Percentiles rank a stretch among this genome's conserved stretches.
Conservation (phyloP, 2,797 vertebrate species). For the Myotis vivesi region DNA sequence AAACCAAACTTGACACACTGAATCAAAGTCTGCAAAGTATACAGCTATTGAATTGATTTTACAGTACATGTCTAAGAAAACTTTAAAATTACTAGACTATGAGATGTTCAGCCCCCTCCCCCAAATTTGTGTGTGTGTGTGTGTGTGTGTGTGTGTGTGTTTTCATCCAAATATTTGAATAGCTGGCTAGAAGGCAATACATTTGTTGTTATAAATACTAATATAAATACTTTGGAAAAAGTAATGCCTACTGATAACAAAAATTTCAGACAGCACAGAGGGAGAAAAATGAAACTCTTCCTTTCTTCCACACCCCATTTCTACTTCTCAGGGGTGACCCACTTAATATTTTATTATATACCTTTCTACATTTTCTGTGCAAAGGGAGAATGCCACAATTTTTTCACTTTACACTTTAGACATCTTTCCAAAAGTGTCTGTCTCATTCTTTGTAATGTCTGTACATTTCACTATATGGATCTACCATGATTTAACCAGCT, state of each 20-base stretch:
- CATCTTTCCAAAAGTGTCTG: neutral
- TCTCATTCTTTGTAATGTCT: neutral
- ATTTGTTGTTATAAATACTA: conserved; percentile 9
- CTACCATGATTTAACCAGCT: neutral
- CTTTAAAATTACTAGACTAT: neutral
- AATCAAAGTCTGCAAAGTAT: conserved; percentile 34
- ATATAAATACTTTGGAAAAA: conserved; percentile 19
- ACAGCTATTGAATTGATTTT: neutral
- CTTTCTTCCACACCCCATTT: neutral
- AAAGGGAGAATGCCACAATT: neutral
- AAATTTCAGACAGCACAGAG: neutral
- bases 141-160: neutral
- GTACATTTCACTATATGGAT: neutral
- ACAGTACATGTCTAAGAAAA: neutral
- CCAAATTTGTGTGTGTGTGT: neutral
- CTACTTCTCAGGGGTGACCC: neutral
- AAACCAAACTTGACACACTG: conserved; percentile 40
- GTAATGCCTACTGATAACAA: neutral
- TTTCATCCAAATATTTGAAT: neutral
- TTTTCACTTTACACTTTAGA: neutral
- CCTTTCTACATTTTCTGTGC: neutral
- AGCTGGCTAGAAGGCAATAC: conserved; percentile 14
- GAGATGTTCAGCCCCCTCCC: neutral
- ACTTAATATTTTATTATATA: neutral
- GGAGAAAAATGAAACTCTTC: neutral